Evolutionary conservation across 1,140 invertebrate genomes (phyloP).

Genomic region (Ridgeia piscesae): DNA sequence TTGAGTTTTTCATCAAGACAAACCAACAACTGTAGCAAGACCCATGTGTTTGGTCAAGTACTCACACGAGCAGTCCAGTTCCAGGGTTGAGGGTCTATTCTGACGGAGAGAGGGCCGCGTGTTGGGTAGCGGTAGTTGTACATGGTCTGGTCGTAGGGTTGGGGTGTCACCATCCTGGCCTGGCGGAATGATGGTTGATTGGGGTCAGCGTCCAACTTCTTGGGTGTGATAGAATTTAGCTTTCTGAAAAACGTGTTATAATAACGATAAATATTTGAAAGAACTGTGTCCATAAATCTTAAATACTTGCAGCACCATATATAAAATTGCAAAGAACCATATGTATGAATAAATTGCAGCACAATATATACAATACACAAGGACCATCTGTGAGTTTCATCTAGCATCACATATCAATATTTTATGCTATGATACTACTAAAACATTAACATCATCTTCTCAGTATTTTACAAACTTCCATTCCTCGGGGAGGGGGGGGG

Average conservation of each 20-base stretch:
- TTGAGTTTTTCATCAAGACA: not conserved
- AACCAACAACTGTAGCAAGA: not conserved
- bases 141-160: conserved; percentile 3
- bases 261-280: not conserved
- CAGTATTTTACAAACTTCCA: too few species aligned
- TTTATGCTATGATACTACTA: too few species aligned
- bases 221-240: not conserved
- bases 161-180: not conserved
- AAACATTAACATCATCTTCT: too few species aligned
- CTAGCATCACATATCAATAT: too few species aligned
- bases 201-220: not conserved
- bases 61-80: not conserved
- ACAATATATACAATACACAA: too few species aligned
- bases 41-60: not conserved
- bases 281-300: too few species aligned
- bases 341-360: too few species aligned
- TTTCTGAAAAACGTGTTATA: not conserved
- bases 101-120: not conserved
- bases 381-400: too few species aligned
- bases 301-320: too few species aligned
- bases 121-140: not conserved
- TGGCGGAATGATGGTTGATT: not conserved
- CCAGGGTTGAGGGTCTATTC: not conserved
- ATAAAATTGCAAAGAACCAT: too few species aligned
- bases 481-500: too few species aligned